phyloP scores from a whole-genome alignment of 2,888 invertebrate genomes.

The Epinotia demarniana region DNA sequence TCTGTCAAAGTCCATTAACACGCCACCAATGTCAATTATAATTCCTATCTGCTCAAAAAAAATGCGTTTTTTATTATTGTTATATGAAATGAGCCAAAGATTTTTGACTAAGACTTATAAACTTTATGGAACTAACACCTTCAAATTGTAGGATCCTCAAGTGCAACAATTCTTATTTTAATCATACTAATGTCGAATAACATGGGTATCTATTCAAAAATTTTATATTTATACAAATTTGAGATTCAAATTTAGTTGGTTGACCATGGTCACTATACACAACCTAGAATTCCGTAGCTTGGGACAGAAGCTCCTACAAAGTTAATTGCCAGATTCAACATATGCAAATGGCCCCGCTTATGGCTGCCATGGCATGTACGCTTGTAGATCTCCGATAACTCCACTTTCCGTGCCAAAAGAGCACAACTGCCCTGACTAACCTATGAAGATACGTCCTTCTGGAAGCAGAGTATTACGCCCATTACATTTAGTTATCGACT shows the following conservation, averaged over 20 bases:
- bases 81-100: too few species aligned
- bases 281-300: neutral
- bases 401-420: neutral
- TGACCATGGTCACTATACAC: constrained; percentile 3
- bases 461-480: constrained; percentile 18
- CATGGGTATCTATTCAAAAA: neutral
- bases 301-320: constrained; percentile 20
- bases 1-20: neutral
- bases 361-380: constrained; percentile 52
- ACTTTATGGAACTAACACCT: too few species aligned
- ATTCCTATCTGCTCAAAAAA: neutral
- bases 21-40: neutral
- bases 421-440: neutral
- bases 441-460: neutral
- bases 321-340: constrained; percentile 43
- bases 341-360: constrained; percentile 43
- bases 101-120: too few species aligned
- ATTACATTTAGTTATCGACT: constrained; percentile 51
- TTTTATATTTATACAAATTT: neutral
- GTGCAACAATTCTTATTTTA: too few species aligned
- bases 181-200: too few species aligned
- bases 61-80: too few species aligned
- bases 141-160: too few species aligned
- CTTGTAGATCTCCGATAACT: constrained; percentile 58
- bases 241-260: neutral